Evolutionary conservation across 53 echinoderm and acorn worm species (phyloP).

Genomic region (Astropecten irregularis): DNA sequence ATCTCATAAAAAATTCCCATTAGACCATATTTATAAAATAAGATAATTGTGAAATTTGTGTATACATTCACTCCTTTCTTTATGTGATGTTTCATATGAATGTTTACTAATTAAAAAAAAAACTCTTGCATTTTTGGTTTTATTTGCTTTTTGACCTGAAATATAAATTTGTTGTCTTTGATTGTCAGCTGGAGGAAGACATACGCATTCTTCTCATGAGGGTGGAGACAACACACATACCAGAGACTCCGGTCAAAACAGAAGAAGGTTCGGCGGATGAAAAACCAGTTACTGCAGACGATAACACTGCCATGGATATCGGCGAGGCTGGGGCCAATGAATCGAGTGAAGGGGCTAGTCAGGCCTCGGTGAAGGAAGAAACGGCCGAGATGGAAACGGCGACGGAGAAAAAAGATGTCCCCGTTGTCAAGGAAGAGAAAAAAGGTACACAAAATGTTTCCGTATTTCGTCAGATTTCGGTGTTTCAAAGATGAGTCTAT

Average conservation of each 20-base stretch:
- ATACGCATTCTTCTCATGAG: constrained; percentile 76
- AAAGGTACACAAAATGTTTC: not conserved
- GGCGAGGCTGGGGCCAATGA: constrained; percentile 23
- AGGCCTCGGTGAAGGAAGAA: not conserved
- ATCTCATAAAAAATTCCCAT: no score
- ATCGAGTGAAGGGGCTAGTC: constrained; percentile 1
- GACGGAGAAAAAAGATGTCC: constrained; percentile 56
- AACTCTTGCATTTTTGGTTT: no score
- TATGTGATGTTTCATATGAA: no score
- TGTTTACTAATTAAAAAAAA: no score
- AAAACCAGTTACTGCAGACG: constrained; percentile 34
- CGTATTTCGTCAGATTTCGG: no score
- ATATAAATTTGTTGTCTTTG: no score
- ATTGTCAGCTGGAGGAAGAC: constrained; percentile 87
- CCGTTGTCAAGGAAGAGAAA: constrained; percentile 55
- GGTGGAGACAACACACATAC: constrained; percentile 62
- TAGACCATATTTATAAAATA: no score
- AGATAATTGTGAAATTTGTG: no score
- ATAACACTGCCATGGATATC: constrained; percentile 55
- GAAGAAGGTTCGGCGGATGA: constrained; percentile 23
- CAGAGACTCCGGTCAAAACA: constrained; percentile 35
- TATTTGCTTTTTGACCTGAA: no score
- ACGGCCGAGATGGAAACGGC: constrained; percentile 49
- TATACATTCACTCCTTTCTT: no score
- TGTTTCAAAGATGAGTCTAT: not conserved